phyloP scores from a whole-genome alignment of 2,797 vertebrate genomes.

The Pangasius macronema region DNA sequence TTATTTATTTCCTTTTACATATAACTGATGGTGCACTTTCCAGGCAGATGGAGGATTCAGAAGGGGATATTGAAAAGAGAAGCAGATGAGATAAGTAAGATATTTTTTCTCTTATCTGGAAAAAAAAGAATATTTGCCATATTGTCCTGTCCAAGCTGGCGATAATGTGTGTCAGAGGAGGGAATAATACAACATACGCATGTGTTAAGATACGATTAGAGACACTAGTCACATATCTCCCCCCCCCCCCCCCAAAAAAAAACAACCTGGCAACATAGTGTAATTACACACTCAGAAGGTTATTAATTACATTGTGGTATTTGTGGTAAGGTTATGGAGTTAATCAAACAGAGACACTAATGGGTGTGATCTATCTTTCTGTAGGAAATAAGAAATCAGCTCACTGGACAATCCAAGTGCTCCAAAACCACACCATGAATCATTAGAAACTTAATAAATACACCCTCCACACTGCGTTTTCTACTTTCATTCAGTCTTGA shows the following conservation, averaged over 20 bases:
- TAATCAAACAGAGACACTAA: constrained; percentile 35
- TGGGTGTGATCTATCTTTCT: constrained; percentile 38
- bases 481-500: background rate
- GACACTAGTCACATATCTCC: background rate
- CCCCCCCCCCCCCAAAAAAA: background rate
- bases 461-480: background rate
- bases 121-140: background rate
- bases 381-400: background rate
- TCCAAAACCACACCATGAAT: constrained; percentile 10
- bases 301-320: constrained; percentile 26
- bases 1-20: background rate
- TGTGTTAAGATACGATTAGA: background rate
- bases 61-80: background rate
- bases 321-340: constrained; percentile 28
- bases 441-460: constrained; percentile 14
- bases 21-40: constrained; percentile 1
- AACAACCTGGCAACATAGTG: background rate
- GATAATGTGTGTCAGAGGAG: background rate
- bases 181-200: background rate
- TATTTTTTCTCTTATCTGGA: constrained; percentile 12
- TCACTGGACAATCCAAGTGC: background rate
- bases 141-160: constrained; percentile 13
- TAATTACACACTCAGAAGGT: background rate
- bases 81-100: background rate
- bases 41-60: background rate